Evolutionary conservation across 2,113 vertebrate genomes (phyloP), one percentile per base, ranked within the genome.

Genomic region (Orcinus orca): DNA sequence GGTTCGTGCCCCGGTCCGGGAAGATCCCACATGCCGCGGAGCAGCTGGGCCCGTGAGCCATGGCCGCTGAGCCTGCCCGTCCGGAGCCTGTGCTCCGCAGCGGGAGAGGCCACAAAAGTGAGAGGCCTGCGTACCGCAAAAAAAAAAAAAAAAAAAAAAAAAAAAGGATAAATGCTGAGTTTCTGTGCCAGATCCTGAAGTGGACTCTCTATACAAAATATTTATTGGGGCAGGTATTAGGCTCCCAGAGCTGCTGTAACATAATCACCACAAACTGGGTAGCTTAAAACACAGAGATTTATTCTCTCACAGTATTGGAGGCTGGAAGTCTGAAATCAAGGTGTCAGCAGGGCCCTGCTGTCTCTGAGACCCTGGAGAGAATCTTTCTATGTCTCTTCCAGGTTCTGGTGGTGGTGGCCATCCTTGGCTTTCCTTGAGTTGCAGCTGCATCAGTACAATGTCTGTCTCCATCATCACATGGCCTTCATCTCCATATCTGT

Each of bases 391-490:
- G 81, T 29, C 12, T 67, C 41, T 1, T 41, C 63, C 44, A 3
- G 55, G 33, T 11, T 73, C 33, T 4, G 15, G 8, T 14, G 9
- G 3, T 29, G 4, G 50, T 0, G 15, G 8, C 6, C 0, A 17
- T 0, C 25, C 50, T 13, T 6, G 6, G 11, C 11, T 11, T 20
- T 8, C 47, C 31, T 53, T 3, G 1, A 41, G 77, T 26, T 5
- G 17, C 9, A 23, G 6, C 20, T 3, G 0, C 50, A 0, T 12
- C 8, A 1, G 41, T 63, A 44, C 38, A 5, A 1, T 8, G 44
- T 53, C 73, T 7, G 2, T 53, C 26, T 65, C 55, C 38, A 70
- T 77, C 55, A 12, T 9, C 62, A 21, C 1, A 8, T 1, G 33
- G 21, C 53, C 5, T 11, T 60, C 2, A 7, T 18, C 80, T 50